A percentile compares a stretch with the other conserved stretches of the same genome.
phyloP scores from a whole-genome alignment of 1,140 invertebrate genomes.

The Drosophila ficusphila region DNA sequence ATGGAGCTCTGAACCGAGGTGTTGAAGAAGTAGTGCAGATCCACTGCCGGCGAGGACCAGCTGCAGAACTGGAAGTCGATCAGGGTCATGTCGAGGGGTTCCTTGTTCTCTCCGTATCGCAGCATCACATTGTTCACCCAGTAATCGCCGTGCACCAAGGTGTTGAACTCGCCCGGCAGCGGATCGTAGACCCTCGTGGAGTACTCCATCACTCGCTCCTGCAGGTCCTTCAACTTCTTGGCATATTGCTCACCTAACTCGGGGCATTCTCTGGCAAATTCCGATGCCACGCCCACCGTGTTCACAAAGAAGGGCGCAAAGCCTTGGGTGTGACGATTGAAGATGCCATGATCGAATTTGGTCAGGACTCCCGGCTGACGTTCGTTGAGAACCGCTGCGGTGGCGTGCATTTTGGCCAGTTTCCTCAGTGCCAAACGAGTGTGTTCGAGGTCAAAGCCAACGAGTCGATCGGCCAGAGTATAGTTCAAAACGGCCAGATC shows the following conservation, averaged over 20 bases:
- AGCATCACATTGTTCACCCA: slow-evolving; percentile 89
- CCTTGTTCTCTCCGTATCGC: slow-evolving; percentile 84
- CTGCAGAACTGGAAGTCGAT: slow-evolving; percentile 80
- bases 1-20: slow-evolving; percentile 53
- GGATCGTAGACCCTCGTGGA: slow-evolving; percentile 55
- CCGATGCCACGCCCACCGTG: slow-evolving; percentile 28
- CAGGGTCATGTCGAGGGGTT: slow-evolving; percentile 84
- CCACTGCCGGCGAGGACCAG: slow-evolving; percentile 74
- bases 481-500: slow-evolving; percentile 85
- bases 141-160: slow-evolving; percentile 88
- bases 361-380: slow-evolving; percentile 49
- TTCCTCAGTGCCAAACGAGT: slow-evolving; percentile 85
- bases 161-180: slow-evolving; percentile 85
- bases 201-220: slow-evolving; percentile 65
- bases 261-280: slow-evolving; percentile 38
- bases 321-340: slow-evolving; percentile 61
- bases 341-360: slow-evolving; percentile 67
- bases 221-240: slow-evolving; percentile 49
- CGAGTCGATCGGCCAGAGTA: slow-evolving; percentile 85
- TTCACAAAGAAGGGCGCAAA: slow-evolving; percentile 63
- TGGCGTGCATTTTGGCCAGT: slow-evolving; percentile 86
- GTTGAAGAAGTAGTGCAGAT: slow-evolving; percentile 76
- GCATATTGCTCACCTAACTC: slow-evolving; percentile 51
- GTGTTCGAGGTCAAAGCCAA: slow-evolving; percentile 85
- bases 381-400: slow-evolving; percentile 76